phyloP scores from a whole-genome alignment of 1,140 invertebrate species.

The Drosophila nebulosa region DNA sequence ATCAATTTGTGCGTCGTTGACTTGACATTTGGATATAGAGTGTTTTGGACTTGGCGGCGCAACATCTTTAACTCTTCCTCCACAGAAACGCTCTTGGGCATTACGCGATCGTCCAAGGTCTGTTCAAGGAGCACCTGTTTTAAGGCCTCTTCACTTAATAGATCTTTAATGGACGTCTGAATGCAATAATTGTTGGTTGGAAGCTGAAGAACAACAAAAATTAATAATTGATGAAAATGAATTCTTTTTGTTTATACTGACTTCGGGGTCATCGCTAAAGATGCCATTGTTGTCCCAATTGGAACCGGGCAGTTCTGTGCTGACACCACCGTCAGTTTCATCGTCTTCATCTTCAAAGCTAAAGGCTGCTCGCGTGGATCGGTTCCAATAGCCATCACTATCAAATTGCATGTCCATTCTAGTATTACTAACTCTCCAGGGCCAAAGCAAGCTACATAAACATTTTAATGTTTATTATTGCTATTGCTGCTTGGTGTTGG shows the following conservation, averaged over 20 bases:
- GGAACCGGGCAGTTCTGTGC: constrained; percentile 14
- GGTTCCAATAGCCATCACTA: constrained; percentile 77
- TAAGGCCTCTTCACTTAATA: constrained; percentile 64
- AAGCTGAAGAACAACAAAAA: constrained; percentile 3
- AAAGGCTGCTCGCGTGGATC: constrained; percentile 69
- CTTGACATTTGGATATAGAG: constrained; percentile 64
- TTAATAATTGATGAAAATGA: neutral
- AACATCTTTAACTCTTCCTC: constrained; percentile 70
- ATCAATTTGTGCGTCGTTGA: constrained; percentile 82
- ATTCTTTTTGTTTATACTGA: constrained; percentile 63
- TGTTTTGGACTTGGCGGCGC: constrained; percentile 71
- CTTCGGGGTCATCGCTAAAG: constrained; percentile 72
- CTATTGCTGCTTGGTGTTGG: too few species aligned
- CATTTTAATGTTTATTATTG: too few species aligned
- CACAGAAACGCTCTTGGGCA: constrained; percentile 61
- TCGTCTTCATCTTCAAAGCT: constrained; percentile 79
- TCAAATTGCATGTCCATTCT: constrained; percentile 40
- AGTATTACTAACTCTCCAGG: too few species aligned
- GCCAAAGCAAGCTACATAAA: too few species aligned
- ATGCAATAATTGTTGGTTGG: neutral
- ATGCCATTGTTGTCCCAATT: constrained; percentile 54
- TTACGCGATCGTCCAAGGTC: constrained; percentile 58
- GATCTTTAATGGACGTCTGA: constrained; percentile 66
- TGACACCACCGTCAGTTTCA: constrained; percentile 31
- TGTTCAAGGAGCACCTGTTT: constrained; percentile 67